A percentile compares a stretch with the other conserved stretches of the same genome.
Evolutionary conservation across 2,113 vertebrate genomes (phyloP).

Genomic region (Cygnus atratus): DNA sequence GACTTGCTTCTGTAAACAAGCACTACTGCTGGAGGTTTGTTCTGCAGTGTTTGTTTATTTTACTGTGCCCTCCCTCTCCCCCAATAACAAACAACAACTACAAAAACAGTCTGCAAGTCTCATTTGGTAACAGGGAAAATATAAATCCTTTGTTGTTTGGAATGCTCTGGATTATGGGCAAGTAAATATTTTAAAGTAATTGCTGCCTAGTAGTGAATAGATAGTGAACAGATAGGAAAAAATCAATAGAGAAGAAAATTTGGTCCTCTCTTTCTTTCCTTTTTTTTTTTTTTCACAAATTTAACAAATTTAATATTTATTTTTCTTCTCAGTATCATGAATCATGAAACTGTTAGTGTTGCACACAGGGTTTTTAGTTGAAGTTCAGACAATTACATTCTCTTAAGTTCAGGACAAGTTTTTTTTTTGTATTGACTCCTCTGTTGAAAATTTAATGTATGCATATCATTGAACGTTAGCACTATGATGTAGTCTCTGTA

Average conservation of each 20-base stretch:
- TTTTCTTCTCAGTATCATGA: not conserved
- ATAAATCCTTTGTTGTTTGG: not conserved
- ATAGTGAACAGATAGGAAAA: not conserved
- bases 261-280: not conserved
- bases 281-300: too few relatives aligned
- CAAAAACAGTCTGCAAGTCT: not conserved
- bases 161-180: not conserved
- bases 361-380: not conserved
- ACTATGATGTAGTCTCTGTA: not conserved
- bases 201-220: not conserved
- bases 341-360: not conserved
- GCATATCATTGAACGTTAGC: not conserved
- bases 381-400: not conserved
- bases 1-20: not conserved
- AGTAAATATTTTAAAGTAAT: not conserved
- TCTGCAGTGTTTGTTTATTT: not conserved
- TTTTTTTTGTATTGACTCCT: not conserved
- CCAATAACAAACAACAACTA: not conserved
- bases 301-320: not conserved
- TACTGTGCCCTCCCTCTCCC: accelerated
- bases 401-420: not conserved
- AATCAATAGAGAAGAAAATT: not conserved
- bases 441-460: not conserved
- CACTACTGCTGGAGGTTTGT: not conserved
- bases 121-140: not conserved